These are phyloP conservation scores for Rallus limicola DNA, from an alignment of 2,113 vertebrate genomes.

Conservation along the genomic window DNA sequence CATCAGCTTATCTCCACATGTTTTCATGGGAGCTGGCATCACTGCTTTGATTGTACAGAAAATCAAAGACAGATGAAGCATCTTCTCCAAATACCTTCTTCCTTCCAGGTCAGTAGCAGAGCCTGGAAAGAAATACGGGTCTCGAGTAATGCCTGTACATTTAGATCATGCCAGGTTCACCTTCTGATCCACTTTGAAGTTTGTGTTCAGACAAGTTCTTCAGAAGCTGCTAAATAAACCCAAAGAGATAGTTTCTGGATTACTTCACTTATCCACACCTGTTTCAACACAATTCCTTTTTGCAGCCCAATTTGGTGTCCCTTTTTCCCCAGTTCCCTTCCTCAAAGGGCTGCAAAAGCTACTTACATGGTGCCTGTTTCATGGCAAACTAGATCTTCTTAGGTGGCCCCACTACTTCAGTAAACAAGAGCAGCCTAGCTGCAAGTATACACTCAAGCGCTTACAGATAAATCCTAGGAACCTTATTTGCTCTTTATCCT, in stretches of 20 bases:
- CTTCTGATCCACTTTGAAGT: not conserved
- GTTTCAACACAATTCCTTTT: not conserved
- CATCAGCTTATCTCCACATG: constrained; percentile 11
- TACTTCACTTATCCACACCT: not conserved
- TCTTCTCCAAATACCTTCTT: not conserved
- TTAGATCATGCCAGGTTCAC: not conserved
- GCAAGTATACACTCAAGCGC: not conserved
- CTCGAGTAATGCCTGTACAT: not conserved
- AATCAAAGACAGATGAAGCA: constrained; percentile 24
- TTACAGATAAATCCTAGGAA: not conserved
- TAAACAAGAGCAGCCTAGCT: not conserved
- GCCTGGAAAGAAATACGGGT: not conserved
- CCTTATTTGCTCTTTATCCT: not conserved
- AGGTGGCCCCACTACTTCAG: not conserved
- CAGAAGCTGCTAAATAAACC: not conserved
- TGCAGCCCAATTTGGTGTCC: not conserved
- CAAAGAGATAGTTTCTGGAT: not conserved
- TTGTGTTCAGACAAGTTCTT: constrained; percentile 19
- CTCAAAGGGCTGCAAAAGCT: not conserved
- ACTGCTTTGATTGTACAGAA: constrained; percentile 39
- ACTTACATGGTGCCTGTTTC: not conserved
- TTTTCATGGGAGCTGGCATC: constrained; percentile 6
- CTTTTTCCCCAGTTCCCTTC: not conserved
- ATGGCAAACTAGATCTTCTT: not conserved
- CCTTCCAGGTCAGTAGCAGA: constrained; percentile 21